Evolutionary conservation across 1,140 invertebrate genomes (phyloP).

Genomic region (Phymastichus coffea): DNA sequence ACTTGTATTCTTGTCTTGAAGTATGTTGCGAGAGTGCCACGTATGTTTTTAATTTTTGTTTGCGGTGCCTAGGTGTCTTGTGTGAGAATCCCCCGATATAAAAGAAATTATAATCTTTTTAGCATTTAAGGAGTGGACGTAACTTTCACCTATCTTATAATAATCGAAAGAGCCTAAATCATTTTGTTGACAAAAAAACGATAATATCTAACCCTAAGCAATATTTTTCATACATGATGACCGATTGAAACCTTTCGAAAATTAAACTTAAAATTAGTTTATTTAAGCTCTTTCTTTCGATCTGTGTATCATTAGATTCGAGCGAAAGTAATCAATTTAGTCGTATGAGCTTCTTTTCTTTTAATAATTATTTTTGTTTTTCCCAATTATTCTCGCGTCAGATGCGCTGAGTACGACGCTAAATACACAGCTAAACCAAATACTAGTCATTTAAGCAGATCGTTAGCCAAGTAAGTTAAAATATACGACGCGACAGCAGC

Average conservation of each 20-base stretch:
- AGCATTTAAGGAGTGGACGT: background rate
- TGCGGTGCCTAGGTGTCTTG: constrained; percentile 1
- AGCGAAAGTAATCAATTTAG: no score
- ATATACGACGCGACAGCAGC: background rate
- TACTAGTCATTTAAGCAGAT: no score
- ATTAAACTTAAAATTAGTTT: constrained; percentile 1
- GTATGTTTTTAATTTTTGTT: no score
- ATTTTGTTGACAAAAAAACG: constrained; percentile 12
- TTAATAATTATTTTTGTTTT: no score
- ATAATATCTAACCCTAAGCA: constrained; percentile 11
- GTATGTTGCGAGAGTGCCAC: no score
- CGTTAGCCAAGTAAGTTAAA: constrained; percentile 1
- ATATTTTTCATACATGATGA: constrained; percentile 17
- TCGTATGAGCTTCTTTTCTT: no score
- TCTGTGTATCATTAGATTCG: background rate
- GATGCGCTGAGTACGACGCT: no score
- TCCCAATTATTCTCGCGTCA: no score
- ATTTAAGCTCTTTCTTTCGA: background rate
- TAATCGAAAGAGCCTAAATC: constrained; percentile 12
- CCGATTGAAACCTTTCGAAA: background rate
- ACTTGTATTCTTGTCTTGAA: no score
- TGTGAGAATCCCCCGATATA: background rate
- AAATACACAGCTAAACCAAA: constrained; percentile 20
- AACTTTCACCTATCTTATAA: no score
- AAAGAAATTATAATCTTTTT: background rate